Evolutionary conservation across 2,113 vertebrate genomes (phyloP).

Genomic region (Sturnus vulgaris): DNA sequence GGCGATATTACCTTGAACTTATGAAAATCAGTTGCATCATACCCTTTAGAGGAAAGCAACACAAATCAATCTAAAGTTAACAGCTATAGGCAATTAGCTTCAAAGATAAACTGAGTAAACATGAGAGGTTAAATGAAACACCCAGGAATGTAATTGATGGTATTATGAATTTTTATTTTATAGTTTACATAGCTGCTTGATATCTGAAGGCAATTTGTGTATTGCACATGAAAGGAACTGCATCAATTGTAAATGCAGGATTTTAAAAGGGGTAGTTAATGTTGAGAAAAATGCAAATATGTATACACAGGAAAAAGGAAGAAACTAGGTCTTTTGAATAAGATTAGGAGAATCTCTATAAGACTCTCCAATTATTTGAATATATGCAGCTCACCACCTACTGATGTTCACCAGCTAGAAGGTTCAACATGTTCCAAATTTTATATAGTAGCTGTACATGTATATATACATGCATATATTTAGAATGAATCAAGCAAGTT

Average conservation of each 20-base stretch:
- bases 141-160: background rate
- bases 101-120: slow-evolving; percentile 37
- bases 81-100: slow-evolving; percentile 20
- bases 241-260: slow-evolving; percentile 50
- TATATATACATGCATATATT: background rate
- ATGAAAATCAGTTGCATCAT: background rate
- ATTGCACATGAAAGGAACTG: background rate
- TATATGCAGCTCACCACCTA: background rate
- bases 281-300: background rate
- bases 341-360: background rate
- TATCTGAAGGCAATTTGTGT: slow-evolving; percentile 35
- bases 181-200: slow-evolving; percentile 9
- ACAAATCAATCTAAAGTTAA: slow-evolving; percentile 52
- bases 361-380: background rate
- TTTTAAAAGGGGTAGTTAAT: slow-evolving; percentile 15
- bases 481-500: background rate
- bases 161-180: background rate
- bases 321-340: background rate
- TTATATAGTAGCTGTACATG: background rate
- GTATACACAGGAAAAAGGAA: background rate
- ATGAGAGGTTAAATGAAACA: slow-evolving; percentile 36
- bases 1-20: background rate
- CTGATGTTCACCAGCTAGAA: background rate
- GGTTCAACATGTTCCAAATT: background rate
- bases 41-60: slow-evolving; percentile 49